phyloP scores from a whole-genome alignment of 2,113 vertebrate genomes.

The Anguilla japonica region DNA sequence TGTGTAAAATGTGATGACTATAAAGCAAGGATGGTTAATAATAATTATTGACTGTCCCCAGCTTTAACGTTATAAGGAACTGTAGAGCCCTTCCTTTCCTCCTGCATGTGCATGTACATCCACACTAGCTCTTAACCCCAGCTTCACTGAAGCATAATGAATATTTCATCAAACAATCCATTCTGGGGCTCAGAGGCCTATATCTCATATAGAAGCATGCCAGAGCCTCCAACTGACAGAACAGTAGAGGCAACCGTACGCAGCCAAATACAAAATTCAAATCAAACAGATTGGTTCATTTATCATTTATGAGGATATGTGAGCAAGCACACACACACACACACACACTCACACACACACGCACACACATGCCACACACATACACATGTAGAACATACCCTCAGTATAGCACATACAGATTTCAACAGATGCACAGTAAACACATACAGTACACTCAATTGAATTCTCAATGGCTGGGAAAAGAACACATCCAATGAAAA shows the following conservation, averaged over 20 bases:
- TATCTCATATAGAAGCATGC: slow-evolving; percentile 43
- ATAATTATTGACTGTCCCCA: not conserved
- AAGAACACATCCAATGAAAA: not conserved
- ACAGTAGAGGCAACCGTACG: slow-evolving; percentile 8
- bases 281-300: slow-evolving; percentile 21
- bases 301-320: slow-evolving; percentile 21
- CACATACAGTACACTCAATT: not conserved
- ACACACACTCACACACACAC: slow-evolving; percentile 24
- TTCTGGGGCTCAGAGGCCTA: slow-evolving; percentile 29
- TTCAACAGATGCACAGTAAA: not conserved
- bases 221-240: not conserved
- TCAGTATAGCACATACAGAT: not conserved
- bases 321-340: slow-evolving; percentile 29
- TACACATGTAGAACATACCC: not conserved
- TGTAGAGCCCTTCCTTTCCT: slow-evolving; percentile 3
- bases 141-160: slow-evolving; percentile 45
- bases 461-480: not conserved
- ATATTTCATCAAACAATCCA: slow-evolving; percentile 61
- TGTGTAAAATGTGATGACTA: slow-evolving; percentile 19
- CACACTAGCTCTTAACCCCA: slow-evolving; percentile 20
- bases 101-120: not conserved
- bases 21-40: not conserved
- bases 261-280: slow-evolving; percentile 18
- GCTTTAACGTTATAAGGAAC: slow-evolving; percentile 15
- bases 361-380: not conserved